Evolutionary conservation across 30 jellyfish, hydroid and myxozoan species (phyloP).

Genomic region (Turritopsis dohrnii): DNA sequence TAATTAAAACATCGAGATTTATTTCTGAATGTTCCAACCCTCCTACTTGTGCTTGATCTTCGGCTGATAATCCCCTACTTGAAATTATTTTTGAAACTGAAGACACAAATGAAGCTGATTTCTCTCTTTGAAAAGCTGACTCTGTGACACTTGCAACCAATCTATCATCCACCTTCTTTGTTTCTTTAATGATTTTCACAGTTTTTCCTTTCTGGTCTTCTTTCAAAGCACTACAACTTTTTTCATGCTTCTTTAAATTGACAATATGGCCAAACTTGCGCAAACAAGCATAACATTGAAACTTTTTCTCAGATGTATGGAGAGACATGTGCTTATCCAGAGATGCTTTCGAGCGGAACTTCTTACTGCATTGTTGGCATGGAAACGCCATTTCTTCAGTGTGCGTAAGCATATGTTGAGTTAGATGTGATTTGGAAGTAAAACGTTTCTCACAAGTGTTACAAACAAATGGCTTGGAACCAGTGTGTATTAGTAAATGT

Average conservation of each 20-base stretch:
- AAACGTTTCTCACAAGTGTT: constrained; percentile 31
- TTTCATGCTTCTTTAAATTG: constrained; percentile 20
- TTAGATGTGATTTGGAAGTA: constrained; percentile 20
- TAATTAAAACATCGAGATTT: background rate
- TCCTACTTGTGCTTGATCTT: background rate
- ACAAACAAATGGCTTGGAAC: constrained; percentile 41
- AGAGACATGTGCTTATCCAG: constrained; percentile 9
- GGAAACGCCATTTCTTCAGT: constrained; percentile 19
- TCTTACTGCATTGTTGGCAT: constrained; percentile 22
- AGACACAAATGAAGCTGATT: background rate
- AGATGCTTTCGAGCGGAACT: background rate
- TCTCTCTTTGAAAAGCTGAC: background rate
- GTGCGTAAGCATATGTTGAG: constrained; percentile 31
- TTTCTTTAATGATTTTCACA: background rate
- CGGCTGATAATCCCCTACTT: background rate
- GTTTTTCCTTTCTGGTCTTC: background rate
- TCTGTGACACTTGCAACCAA: background rate
- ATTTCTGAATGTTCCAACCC: background rate
- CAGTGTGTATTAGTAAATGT: constrained; percentile 35
- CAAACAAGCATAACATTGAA: background rate
- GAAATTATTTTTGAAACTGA: background rate
- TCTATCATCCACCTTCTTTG: background rate
- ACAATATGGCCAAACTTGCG: constrained; percentile 6
- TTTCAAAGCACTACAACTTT: constrained; percentile 13
- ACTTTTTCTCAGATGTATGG: background rate